phyloP scores from a whole-genome alignment of 2,113 vertebrate species.

The Antechinus stuartii region DNA sequence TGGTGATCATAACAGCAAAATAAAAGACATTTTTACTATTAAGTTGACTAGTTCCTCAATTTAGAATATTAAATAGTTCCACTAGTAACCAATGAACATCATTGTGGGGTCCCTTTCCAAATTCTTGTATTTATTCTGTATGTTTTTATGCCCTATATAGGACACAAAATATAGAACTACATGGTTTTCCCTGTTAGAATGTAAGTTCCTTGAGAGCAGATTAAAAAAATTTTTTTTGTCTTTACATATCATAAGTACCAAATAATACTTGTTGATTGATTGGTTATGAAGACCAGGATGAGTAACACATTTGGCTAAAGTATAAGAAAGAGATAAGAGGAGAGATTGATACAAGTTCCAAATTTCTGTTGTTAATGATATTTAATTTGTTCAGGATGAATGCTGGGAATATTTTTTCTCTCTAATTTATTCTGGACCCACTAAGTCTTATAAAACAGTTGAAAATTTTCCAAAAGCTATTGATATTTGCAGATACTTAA shows the following conservation, averaged over 20 bases:
- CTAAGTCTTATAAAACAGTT: slow-evolving; percentile 52
- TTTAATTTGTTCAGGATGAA: background rate
- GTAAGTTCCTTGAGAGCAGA: background rate
- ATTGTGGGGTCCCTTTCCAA: background rate
- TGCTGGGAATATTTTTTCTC: background rate
- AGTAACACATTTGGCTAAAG: background rate
- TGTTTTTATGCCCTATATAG: background rate
- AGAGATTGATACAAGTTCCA: background rate
- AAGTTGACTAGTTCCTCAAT: slow-evolving; percentile 77
- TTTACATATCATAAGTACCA: background rate
- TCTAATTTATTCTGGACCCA: slow-evolving; percentile 66
- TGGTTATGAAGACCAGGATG: background rate
- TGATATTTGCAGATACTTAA: slow-evolving; percentile 17
- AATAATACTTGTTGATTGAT: background rate
- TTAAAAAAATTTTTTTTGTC: background rate
- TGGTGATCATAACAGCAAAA: slow-evolving; percentile 49
- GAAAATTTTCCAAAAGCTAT: slow-evolving; percentile 48
- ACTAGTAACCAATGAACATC: slow-evolving; percentile 72
- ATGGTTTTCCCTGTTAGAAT: background rate
- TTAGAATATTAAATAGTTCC: slow-evolving; percentile 74
- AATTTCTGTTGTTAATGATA: background rate
- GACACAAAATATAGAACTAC: background rate
- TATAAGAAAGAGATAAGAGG: background rate
- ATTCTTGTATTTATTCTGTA: slow-evolving; percentile 64
- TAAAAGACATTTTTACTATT: slow-evolving; percentile 66